phyloP scores from a whole-genome alignment of 1,140 invertebrate species.

The Temnothorax nylanderi region DNA sequence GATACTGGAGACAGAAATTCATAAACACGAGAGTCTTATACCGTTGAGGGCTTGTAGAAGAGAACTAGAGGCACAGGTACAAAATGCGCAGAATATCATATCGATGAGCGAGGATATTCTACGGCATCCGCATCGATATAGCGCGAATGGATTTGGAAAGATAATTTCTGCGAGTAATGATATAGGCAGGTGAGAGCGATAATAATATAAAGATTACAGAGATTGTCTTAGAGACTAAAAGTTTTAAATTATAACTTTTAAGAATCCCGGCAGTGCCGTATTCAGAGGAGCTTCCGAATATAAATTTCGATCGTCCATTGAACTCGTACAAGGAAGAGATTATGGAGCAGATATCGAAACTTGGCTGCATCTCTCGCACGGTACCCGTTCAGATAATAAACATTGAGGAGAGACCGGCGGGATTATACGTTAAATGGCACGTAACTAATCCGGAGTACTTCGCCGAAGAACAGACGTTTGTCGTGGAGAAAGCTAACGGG shows the following conservation, averaged over 20 bases:
- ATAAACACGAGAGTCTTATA: conserved; percentile 68
- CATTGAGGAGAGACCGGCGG: conserved; percentile 72
- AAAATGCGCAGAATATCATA: conserved; percentile 61
- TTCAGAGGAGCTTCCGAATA: conserved; percentile 42
- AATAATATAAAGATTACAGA: conserved; percentile 6
- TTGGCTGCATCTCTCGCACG: conserved; percentile 43
- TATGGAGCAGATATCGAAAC: conserved; percentile 23
- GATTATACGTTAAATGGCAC: conserved; percentile 72
- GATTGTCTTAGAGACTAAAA: background rate
- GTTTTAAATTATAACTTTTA: conserved; percentile 6
- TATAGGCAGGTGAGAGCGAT: conserved; percentile 42
- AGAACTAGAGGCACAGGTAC: conserved; percentile 69
- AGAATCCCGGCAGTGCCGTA: conserved; percentile 49
- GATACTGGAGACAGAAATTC: conserved; percentile 72
- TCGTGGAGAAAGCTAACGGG: conserved; percentile 70
- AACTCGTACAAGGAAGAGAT: conserved; percentile 32
- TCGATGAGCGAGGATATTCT: conserved; percentile 57
- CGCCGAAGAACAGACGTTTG: conserved; percentile 69
- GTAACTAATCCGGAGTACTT: conserved; percentile 71
- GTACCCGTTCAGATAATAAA: conserved; percentile 70
- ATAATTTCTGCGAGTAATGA: conserved; percentile 32
- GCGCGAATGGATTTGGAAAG: conserved; percentile 38
- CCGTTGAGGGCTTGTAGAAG: conserved; percentile 73
- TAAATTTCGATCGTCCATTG: conserved; percentile 28
- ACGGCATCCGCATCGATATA: conserved; percentile 53